Conservation (phyloP, 2,888 invertebrate genomes). For the Boloria euphrosyne region DNA sequence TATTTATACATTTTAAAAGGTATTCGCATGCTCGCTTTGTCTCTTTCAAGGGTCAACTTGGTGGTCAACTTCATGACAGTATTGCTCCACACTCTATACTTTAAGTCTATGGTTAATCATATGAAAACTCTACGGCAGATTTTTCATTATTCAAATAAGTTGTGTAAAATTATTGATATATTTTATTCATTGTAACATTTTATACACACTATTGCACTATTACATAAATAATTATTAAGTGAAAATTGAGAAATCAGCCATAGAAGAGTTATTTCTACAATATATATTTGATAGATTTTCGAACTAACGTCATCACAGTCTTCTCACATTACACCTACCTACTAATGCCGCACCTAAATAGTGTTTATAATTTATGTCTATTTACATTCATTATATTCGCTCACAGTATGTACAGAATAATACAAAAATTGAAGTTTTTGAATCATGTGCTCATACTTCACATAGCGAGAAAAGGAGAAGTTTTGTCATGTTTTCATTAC, state of each 20-base stretch:
- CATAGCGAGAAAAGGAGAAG: background rate
- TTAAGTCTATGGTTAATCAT: background rate
- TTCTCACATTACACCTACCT: conserved; percentile 70
- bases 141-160: too few relatives aligned
- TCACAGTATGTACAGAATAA: conserved; percentile 22
- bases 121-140: conserved; percentile 9
- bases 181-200: too few relatives aligned
- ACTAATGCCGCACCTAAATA: conserved; percentile 45
- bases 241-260: conserved; percentile 9
- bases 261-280: conserved; percentile 1
- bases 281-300: conserved; percentile 26
- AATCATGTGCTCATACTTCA: background rate
- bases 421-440: conserved; percentile 7
- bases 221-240: too few relatives aligned
- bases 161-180: too few relatives aligned
- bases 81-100: too few relatives aligned
- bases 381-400: conserved; percentile 30
- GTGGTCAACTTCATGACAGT: too few relatives aligned
- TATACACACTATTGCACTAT: too few relatives aligned
- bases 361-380: conserved; percentile 27
- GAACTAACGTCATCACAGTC: conserved; percentile 71
- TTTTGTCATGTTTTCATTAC: conserved; percentile 8
- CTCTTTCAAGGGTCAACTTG: too few relatives aligned
- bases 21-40: too few relatives aligned
- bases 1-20: too few relatives aligned